phyloP scores from a whole-genome alignment of 1,140 invertebrate species.

The Aphelenchoides fujianensis region DNA sequence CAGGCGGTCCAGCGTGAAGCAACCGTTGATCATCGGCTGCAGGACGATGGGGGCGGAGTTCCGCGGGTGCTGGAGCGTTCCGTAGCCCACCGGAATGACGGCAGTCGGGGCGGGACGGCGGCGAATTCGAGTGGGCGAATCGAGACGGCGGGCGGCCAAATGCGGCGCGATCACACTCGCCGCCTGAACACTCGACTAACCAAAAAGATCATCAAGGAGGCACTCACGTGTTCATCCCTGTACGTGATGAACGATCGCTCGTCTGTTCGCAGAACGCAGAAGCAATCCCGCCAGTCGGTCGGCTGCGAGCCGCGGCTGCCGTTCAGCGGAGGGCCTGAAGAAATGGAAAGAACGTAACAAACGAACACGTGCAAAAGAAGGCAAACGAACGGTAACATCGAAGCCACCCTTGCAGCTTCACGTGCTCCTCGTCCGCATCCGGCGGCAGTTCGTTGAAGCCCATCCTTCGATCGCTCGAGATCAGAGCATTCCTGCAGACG shows the following conservation, averaged over 20 bases:
- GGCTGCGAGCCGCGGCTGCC: neutral
- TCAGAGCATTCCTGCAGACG: no score
- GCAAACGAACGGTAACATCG: neutral
- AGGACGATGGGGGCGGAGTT: neutral
- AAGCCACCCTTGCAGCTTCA: constrained; percentile 7
- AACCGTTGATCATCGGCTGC: neutral
- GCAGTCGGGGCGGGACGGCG: neutral
- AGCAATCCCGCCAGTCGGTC: constrained; percentile 5
- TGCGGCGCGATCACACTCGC: constrained; percentile 6
- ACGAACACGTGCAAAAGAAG: no score
- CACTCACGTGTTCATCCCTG: neutral
- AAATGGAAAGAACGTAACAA: neutral
- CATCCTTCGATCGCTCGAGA: no score
- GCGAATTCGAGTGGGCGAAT: neutral
- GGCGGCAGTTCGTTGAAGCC: neutral
- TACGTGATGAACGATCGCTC: constrained; percentile 6
- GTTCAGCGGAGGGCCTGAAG: constrained; percentile 5
- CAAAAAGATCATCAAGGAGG: no score
- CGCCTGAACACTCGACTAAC: neutral
- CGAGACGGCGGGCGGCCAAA: neutral
- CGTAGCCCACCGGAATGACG: neutral
- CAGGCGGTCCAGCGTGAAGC: neutral
- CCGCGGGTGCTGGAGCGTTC: neutral
- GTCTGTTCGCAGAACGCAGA: constrained; percentile 7
- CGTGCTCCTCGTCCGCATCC: neutral